Evolutionary conservation across 2,888 invertebrate species (phyloP).

Genomic region (Mythimna vitellina): DNA sequence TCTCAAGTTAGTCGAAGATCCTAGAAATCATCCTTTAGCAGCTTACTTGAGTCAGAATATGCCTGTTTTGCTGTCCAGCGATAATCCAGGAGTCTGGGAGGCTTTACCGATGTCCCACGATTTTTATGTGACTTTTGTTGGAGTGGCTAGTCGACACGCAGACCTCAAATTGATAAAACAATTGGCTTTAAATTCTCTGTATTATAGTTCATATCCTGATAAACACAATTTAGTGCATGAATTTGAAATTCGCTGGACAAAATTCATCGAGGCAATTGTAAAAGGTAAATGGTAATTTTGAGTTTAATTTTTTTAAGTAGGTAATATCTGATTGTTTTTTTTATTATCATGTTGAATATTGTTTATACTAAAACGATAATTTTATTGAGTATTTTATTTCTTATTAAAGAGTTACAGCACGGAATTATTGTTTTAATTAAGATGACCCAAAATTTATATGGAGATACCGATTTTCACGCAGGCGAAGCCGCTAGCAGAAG

Average conservation of each 20-base stretch:
- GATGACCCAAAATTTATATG: no score
- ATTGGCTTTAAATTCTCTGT: conserved; percentile 93
- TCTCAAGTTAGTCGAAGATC: conserved; percentile 92
- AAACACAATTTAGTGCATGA: conserved; percentile 80
- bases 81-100: conserved; percentile 95
- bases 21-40: conserved; percentile 94
- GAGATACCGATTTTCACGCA: no score
- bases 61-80: conserved; percentile 94
- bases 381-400: conserved; percentile 13
- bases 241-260: conserved; percentile 84
- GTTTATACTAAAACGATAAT: neutral
- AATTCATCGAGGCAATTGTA: conserved; percentile 78
- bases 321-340: conserved; percentile 1
- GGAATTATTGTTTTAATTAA: no score
- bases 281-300: conserved; percentile 67
- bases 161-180: conserved; percentile 94
- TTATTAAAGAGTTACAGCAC: no score
- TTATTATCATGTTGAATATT: conserved; percentile 4
- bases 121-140: conserved; percentile 95
- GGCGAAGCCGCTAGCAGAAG: no score
- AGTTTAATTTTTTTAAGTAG: conserved; percentile 24
- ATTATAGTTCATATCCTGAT: conserved; percentile 91
- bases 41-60: conserved; percentile 91
- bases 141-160: conserved; percentile 92
- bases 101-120: conserved; percentile 92